These are phyloP conservation scores for Xenentodon cancila DNA, from an alignment of 2,797 vertebrate species.

Conservation along the genomic window DNA sequence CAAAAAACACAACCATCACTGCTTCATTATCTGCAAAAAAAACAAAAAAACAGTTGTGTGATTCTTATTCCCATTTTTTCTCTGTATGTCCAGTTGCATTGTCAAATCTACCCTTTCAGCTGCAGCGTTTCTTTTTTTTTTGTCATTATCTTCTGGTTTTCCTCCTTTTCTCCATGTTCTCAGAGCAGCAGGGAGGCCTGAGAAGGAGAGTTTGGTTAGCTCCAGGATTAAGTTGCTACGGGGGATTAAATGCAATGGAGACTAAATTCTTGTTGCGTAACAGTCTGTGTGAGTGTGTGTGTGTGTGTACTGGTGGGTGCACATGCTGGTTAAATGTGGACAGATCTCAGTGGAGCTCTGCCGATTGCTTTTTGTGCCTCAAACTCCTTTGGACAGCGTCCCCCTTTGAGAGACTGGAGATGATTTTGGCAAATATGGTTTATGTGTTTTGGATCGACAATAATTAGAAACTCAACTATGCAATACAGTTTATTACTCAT, in stretches of 20 bases:
- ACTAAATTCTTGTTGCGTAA: slow-evolving; percentile 78
- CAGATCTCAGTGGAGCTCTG: slow-evolving; percentile 56
- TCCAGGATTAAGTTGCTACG: slow-evolving; percentile 72
- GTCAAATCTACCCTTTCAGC: slow-evolving; percentile 23
- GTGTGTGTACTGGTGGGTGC: neutral
- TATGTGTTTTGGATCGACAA: slow-evolving; percentile 59
- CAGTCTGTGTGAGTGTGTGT: slow-evolving; percentile 8
- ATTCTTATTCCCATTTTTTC: neutral
- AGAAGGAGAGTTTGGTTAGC: slow-evolving; percentile 73
- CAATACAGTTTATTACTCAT: slow-evolving; percentile 33
- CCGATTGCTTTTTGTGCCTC: slow-evolving; percentile 72
- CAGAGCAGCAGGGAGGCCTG: slow-evolving; percentile 54
- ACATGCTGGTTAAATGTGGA: slow-evolving; percentile 69
- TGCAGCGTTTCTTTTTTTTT: slow-evolving; percentile 37
- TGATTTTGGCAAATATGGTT: slow-evolving; percentile 45
- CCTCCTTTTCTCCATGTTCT: slow-evolving; percentile 39
- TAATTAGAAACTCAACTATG: slow-evolving; percentile 69
- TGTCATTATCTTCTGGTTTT: slow-evolving; percentile 34
- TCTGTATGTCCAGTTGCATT: slow-evolving; percentile 7
- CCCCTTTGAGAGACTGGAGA: slow-evolving; percentile 50
- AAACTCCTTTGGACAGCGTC: slow-evolving; percentile 54
- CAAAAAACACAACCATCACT: neutral
- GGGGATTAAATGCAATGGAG: slow-evolving; percentile 82
- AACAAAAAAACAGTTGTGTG: neutral
- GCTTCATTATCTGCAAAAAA: neutral